phyloP scores from a whole-genome alignment of 2,797 vertebrate genomes.

The Phataginus tricuspis region DNA sequence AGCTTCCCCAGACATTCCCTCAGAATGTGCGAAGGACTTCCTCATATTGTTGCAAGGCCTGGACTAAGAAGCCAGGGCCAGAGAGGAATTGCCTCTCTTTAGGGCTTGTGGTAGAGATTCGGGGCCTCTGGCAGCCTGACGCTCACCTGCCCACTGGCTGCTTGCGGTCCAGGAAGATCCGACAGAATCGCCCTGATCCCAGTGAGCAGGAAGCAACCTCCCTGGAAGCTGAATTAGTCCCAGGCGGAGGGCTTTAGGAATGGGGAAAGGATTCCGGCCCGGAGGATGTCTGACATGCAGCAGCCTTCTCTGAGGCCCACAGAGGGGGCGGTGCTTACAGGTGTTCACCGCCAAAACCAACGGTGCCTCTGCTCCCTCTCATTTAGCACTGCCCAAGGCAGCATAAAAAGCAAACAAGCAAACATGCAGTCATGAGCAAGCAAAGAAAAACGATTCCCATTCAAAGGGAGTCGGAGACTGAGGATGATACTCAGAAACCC shows the following conservation, averaged over 20 bases:
- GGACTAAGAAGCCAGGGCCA: background rate
- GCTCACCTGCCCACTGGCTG: background rate
- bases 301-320: background rate
- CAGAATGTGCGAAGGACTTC: too few relatives aligned
- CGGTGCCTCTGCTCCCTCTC: background rate
- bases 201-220: background rate
- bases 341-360: background rate
- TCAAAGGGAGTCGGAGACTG: background rate
- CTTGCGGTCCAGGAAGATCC: background rate
- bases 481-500: background rate
- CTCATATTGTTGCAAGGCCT: background rate
- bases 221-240: background rate
- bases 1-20: background rate
- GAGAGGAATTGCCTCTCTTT: background rate
- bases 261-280: background rate
- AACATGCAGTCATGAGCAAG: background rate
- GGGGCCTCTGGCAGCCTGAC: background rate
- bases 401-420: background rate
- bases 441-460: background rate
- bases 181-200: background rate
- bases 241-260: background rate
- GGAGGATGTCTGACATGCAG: background rate
- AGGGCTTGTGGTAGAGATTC: background rate
- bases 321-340: background rate
- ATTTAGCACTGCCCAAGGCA: background rate